Conservation (phyloP, 1,140 invertebrate genomes). For the Brachionus sp. region DNA sequence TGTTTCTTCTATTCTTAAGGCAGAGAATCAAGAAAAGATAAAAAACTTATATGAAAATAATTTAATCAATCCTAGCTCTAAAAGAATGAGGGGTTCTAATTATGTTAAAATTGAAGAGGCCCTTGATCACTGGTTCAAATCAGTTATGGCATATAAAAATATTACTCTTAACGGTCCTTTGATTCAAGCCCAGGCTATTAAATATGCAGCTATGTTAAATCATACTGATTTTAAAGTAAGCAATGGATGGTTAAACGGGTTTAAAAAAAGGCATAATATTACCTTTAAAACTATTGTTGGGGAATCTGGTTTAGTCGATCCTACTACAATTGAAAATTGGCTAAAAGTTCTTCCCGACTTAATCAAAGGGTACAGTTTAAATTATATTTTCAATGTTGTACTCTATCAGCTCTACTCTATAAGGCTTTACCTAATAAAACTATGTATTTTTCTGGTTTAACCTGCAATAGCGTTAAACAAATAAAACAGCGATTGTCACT, state of each 20-base stretch:
- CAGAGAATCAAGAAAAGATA: too few relatives aligned
- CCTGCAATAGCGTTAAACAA: not conserved
- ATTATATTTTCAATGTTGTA: not conserved
- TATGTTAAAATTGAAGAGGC: too few relatives aligned
- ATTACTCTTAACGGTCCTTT: too few relatives aligned
- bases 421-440: not conserved
- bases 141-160: too few relatives aligned
- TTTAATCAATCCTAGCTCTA: too few relatives aligned
- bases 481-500: conserved; percentile 35
- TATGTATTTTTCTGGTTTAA: not conserved
- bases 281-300: not conserved
- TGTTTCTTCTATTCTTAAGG: too few relatives aligned
- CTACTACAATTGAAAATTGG: not conserved
- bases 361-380: not conserved
- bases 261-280: not conserved
- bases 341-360: not conserved
- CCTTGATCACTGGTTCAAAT: too few relatives aligned
- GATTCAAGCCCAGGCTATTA: not conserved
- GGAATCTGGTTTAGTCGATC: not conserved
- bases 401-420: not conserved
- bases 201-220: too few relatives aligned
- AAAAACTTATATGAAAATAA: too few relatives aligned
- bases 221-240: too few relatives aligned
- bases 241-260: too few relatives aligned
- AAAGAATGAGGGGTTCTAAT: too few relatives aligned